Conservation (phyloP, 2,113 vertebrate genomes). For the Hyperoodon ampullatus region DNA sequence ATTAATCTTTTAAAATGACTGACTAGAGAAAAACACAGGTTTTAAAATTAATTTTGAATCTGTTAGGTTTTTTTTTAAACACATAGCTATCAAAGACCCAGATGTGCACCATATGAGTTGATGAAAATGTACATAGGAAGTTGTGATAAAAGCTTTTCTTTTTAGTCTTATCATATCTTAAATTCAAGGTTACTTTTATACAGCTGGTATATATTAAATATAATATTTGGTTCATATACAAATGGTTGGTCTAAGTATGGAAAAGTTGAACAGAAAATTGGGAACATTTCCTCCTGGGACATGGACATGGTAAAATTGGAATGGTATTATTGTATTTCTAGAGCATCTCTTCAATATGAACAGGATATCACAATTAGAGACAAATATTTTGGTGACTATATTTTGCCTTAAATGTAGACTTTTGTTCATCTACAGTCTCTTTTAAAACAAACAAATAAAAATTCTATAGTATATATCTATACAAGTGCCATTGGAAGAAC, state of each 20-base stretch:
- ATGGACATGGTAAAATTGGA: neutral
- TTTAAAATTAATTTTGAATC: slow-evolving; percentile 72
- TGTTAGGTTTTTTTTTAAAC: slow-evolving; percentile 16
- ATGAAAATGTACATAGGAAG: slow-evolving; percentile 67
- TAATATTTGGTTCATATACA: slow-evolving; percentile 61
- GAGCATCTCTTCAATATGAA: neutral
- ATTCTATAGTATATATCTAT: neutral
- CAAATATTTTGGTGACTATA: neutral
- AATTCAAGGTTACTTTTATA: slow-evolving; percentile 68
- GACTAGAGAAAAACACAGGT: neutral
- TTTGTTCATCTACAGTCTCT: neutral
- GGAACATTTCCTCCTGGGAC: neutral
- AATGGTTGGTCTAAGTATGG: slow-evolving; percentile 9
- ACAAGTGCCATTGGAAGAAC: neutral
- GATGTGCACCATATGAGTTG: slow-evolving; percentile 62
- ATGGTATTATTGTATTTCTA: neutral
- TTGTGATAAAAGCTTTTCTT: slow-evolving; percentile 71
- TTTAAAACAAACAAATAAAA: neutral
- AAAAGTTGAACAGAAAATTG: slow-evolving; percentile 8
- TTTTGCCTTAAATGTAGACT: neutral
- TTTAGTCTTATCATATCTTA: slow-evolving; percentile 70
- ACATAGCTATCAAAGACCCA: slow-evolving; percentile 70
- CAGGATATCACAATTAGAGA: neutral
- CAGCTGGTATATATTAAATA: slow-evolving; percentile 75
- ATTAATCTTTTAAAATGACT: slow-evolving; percentile 49